These are phyloP conservation scores for Schizotus pectinicornis DNA, from an alignment of 2,888 invertebrate genomes.

Conservation along the genomic window DNA sequence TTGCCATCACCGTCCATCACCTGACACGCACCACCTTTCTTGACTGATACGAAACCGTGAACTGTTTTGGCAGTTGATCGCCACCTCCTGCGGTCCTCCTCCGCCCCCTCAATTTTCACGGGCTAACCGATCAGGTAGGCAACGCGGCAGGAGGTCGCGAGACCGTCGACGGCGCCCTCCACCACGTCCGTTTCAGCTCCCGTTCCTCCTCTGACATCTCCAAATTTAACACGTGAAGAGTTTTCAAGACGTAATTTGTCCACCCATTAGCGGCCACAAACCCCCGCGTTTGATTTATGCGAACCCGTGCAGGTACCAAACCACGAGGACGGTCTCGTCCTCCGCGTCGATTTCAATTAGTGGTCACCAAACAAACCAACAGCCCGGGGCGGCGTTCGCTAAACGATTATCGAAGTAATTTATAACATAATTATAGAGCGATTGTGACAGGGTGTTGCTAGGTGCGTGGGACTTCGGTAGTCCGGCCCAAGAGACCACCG, in stretches of 20 bases:
- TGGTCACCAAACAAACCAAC: conserved; percentile 45
- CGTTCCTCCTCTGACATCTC: neutral
- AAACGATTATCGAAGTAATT: conserved; percentile 58
- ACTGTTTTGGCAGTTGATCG: conserved; percentile 25
- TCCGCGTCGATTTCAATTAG: conserved; percentile 57
- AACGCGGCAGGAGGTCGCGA: conserved; percentile 2
- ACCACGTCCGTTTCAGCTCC: conserved; percentile 18
- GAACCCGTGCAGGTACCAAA: too few relatives aligned
- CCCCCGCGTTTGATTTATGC: too few relatives aligned
- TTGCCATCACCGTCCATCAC: conserved; percentile 23
- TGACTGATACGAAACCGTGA: conserved; percentile 7
- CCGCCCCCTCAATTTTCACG: neutral
- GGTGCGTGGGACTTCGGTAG: conserved; percentile 57
- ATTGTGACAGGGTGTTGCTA: conserved; percentile 58
- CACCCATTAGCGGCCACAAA: too few relatives aligned
- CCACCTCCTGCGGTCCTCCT: conserved; percentile 17
- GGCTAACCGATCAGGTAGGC: conserved; percentile 14
- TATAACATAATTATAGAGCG: conserved; percentile 60
- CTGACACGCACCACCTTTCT: conserved; percentile 11
- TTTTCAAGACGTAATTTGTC: too few relatives aligned
- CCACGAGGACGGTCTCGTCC: conserved; percentile 19
- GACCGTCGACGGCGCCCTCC: neutral
- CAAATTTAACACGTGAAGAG: too few relatives aligned
- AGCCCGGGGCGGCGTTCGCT: conserved; percentile 46
- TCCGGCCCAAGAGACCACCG: conserved; percentile 49